Evolutionary conservation across 30 jellyfish, hydroid and myxozoan genomes (phyloP).

Genomic region (Turritopsis rubra): DNA sequence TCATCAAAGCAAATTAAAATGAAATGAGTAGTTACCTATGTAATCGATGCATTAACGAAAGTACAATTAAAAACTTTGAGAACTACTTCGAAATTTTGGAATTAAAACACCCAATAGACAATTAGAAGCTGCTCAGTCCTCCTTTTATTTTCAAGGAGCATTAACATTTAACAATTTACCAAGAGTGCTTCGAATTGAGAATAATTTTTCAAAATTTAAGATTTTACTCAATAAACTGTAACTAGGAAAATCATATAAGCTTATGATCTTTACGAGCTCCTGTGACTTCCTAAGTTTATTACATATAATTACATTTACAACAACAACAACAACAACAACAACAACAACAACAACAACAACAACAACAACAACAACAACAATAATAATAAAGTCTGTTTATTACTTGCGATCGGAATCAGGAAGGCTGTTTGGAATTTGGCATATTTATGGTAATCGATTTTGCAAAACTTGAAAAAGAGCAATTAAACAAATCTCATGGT

Average conservation of each 20-base stretch:
- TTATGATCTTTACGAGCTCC: too few species aligned
- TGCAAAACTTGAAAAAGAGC: too few species aligned
- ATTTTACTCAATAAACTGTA: slow-evolving; percentile 18
- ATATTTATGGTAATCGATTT: too few species aligned
- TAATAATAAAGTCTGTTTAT: too few species aligned
- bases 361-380: too few species aligned
- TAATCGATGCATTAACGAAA: slow-evolving; percentile 34
- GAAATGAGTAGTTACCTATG: slow-evolving; percentile 39
- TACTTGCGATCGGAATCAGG: too few species aligned
- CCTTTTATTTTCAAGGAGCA: slow-evolving; percentile 5
- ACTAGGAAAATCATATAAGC: background rate
- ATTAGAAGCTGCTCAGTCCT: slow-evolving; percentile 43
- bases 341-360: too few species aligned
- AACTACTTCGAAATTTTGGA: slow-evolving; percentile 33
- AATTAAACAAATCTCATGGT: too few species aligned
- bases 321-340: too few species aligned
- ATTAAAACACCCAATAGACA: slow-evolving; percentile 26
- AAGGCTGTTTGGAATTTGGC: too few species aligned
- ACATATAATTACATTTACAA: too few species aligned
- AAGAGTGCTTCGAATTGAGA: slow-evolving; percentile 30
- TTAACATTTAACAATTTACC: background rate
- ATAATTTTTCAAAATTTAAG: slow-evolving; percentile 18
- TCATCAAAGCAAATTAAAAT: slow-evolving; percentile 30
- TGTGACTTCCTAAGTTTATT: too few species aligned
- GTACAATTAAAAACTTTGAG: slow-evolving; percentile 30